Evolutionary conservation across 2,888 invertebrate species (phyloP), one percentile per base, ranked within the genome.

Genomic region (Eupelmus urozonus): DNA sequence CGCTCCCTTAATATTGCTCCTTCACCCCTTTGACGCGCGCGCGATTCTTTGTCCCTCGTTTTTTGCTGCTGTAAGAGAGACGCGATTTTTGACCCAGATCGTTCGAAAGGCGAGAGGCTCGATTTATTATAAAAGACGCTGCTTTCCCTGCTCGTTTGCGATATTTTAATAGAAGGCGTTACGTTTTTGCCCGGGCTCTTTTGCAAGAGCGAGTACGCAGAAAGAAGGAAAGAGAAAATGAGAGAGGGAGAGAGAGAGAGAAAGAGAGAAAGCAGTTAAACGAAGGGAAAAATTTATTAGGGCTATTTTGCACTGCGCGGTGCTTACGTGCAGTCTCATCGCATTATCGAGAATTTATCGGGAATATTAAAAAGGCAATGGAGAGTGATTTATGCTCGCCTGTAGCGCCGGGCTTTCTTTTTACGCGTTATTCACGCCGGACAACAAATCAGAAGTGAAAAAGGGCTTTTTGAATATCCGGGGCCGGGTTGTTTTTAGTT

Each of bases 311-410:
- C 45, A 45, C 27, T n/a, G 1, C 7, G 1, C 13, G 34, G 51
- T 45, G 45, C 63, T 66, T 66, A 40, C 67, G 34, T 49, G 55
- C 34, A 55, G 49, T 67, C 67, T 67, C 67, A 23, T 67, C 67
- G 67, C 67, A 67, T 67, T 67, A 67, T 67, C 67, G 55, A n/a
- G 55, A 27, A 67, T 67, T 67, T 67, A 67, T 67, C 55, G 55
- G 55, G n/a, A 40, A 34, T 55, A 49, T 67, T 67, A 49, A 67
- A 67, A 67, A 67, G 45, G 42, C 40, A 18, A 40, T 7, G 11
- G 23, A 4, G 7, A 20, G 20, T 53, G 45, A 45, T 65, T 49
- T 49, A 27, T 65, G 16, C 2, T 34, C 9, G 9, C 3, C 49
- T n/a, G 53, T 4, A 20, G 53, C 11, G 20, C 11, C 16, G 20